Percentiles rank a stretch among this genome's conserved stretches.
Evolutionary conservation across 2,113 vertebrate species (phyloP).

Genomic region (Nibea coibor): DNA sequence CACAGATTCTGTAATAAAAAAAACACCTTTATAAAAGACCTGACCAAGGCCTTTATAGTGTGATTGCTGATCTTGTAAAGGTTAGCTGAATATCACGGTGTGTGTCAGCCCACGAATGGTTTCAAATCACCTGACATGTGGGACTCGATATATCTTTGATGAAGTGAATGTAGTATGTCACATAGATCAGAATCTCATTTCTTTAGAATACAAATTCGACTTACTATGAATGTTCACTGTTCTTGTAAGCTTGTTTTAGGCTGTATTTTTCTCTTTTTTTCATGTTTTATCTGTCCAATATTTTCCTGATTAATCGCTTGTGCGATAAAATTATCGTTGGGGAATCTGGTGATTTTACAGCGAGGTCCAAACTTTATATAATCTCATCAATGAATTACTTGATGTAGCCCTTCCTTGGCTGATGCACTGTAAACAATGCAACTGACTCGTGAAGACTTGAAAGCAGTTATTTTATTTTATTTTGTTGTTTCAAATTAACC

Average conservation of each 20-base stretch:
- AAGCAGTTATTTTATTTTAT: too few relatives aligned
- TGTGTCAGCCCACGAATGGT: not conserved
- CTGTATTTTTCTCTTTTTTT: not conserved
- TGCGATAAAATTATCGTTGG: not conserved
- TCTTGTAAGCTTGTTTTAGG: not conserved
- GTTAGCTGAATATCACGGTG: not conserved
- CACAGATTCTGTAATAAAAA: not conserved
- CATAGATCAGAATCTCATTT: not conserved
- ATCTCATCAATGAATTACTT: too few relatives aligned
- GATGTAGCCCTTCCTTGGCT: too few relatives aligned
- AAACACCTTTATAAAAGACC: constrained; percentile 9
- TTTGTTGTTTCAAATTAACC: too few relatives aligned
- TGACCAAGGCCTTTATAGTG: not conserved
- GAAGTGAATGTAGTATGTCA: not conserved
- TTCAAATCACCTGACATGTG: not conserved
- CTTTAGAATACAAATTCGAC: not conserved
- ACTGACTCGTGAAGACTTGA: too few relatives aligned
- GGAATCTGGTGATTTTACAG: too few relatives aligned
- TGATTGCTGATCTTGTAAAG: constrained; percentile 2
- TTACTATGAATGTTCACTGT: not conserved
- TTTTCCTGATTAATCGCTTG: not conserved
- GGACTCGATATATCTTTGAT: not conserved
- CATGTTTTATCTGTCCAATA: too few relatives aligned
- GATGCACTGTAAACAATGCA: too few relatives aligned
- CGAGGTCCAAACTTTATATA: too few relatives aligned